Conservation (phyloP, 2,113 vertebrate species). For the Microcebus murinus region DNA sequence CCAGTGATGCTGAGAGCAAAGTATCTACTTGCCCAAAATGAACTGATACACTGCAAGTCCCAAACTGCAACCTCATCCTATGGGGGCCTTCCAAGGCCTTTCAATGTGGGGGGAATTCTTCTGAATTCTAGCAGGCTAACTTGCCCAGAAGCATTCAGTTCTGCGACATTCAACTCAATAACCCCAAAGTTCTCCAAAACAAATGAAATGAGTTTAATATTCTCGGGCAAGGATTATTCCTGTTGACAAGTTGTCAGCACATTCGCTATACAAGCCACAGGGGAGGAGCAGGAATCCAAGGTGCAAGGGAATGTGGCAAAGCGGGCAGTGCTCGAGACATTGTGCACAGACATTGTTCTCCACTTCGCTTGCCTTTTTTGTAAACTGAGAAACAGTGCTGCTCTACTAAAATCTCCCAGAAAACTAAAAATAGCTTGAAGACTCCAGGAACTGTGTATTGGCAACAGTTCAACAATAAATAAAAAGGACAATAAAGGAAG, state of each 20-base stretch:
- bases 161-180: neutral
- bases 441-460: neutral
- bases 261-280: neutral
- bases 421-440: constrained; percentile 27
- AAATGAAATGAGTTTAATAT: constrained; percentile 14
- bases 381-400: neutral
- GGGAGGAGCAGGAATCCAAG: neutral
- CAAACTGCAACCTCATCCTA: neutral
- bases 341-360: rapidly evolving
- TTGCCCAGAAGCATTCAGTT: neutral
- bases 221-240: neutral
- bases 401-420: neutral
- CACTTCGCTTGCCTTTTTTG: neutral
- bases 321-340: rapidly evolving
- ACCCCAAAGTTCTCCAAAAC: neutral
- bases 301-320: neutral
- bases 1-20: neutral
- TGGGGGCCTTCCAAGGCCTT: neutral
- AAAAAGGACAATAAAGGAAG: constrained; percentile 40
- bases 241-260: neutral
- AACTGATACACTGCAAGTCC: neutral
- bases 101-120: no score
- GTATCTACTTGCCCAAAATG: neutral
- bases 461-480: constrained; percentile 49
- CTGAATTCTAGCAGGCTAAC: neutral